phyloP scores from a whole-genome alignment of 1,140 invertebrate species.

The Drusus annulatus region DNA sequence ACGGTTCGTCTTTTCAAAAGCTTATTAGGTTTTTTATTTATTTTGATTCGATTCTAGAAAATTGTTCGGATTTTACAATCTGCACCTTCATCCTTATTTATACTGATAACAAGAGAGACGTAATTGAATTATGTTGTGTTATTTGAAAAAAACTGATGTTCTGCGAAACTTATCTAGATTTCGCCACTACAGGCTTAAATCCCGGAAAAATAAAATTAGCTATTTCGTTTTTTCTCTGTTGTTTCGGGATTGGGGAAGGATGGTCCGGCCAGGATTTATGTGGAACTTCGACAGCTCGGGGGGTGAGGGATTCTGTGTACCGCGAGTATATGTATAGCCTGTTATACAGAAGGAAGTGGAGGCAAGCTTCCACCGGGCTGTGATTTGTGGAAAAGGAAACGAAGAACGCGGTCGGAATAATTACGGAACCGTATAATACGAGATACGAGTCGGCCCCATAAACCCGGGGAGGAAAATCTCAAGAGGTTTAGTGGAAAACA shows the following conservation, averaged over 20 bases:
- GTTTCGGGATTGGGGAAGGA: conserved; percentile 26
- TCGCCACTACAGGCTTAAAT: too few species aligned
- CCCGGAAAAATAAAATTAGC: conserved; percentile 10
- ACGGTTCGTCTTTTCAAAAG: too few species aligned
- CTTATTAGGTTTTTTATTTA: too few species aligned
- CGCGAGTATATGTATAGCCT: background rate
- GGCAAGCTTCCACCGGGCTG: conserved; percentile 40
- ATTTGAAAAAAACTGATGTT: too few species aligned
- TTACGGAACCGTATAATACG: conserved; percentile 41
- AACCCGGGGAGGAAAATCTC: conserved; percentile 41
- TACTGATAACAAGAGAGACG: too few species aligned
- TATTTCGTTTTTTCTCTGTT: conserved; percentile 22
- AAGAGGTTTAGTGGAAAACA: background rate
- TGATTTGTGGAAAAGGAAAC: conserved; percentile 55
- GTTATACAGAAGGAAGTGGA: too few species aligned
- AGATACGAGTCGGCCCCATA: conserved; percentile 1
- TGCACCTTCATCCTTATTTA: too few species aligned
- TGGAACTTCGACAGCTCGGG: conserved; percentile 25
- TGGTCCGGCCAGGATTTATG: conserved; percentile 37
- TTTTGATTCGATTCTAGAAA: too few species aligned
- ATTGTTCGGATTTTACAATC: too few species aligned
- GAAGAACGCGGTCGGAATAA: conserved; percentile 53
- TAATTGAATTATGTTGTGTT: too few species aligned
- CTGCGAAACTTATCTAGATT: too few species aligned
- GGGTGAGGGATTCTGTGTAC: conserved; percentile 6